Evolutionary conservation across 2,113 vertebrate species (phyloP).

Genomic region (Melanocharis versteri): DNA sequence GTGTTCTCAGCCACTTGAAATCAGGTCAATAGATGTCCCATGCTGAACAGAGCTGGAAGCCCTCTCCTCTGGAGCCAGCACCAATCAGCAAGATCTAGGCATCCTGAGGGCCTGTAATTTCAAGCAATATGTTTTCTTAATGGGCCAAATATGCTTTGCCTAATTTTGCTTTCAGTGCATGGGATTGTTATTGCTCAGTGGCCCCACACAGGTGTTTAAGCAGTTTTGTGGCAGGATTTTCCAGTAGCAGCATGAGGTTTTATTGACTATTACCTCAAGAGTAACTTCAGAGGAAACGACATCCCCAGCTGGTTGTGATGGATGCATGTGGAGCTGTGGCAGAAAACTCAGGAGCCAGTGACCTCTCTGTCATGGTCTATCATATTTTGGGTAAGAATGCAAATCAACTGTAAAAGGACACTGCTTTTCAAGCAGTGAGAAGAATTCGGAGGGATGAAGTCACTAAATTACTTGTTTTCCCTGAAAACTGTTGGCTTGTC

Average conservation of each 20-base stretch:
- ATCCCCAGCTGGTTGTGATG: background rate
- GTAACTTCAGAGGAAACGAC: background rate
- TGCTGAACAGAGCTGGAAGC: background rate
- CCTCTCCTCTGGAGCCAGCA: background rate
- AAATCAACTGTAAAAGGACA: background rate
- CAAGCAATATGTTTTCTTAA: constrained; percentile 55
- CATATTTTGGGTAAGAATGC: background rate
- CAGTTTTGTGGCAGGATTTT: constrained; percentile 33
- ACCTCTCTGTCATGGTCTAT: background rate
- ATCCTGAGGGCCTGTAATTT: constrained; percentile 18
- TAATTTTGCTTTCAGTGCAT: constrained; percentile 39
- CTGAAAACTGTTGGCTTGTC: background rate
- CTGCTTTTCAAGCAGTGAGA: background rate
- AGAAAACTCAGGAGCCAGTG: background rate
- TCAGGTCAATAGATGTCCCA: background rate
- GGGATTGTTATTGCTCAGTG: constrained; percentile 51
- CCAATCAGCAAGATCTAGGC: background rate
- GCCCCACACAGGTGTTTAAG: constrained; percentile 57
- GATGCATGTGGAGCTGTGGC: background rate
- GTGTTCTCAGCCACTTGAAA: background rate
- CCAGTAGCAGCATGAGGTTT: background rate
- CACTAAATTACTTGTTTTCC: background rate
- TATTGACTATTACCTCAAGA: constrained; percentile 36
- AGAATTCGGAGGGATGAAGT: background rate
- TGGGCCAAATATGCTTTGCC: constrained; percentile 14